Conservation (phyloP, 1,140 invertebrate genomes). For the Eumaeus atala region DNA sequence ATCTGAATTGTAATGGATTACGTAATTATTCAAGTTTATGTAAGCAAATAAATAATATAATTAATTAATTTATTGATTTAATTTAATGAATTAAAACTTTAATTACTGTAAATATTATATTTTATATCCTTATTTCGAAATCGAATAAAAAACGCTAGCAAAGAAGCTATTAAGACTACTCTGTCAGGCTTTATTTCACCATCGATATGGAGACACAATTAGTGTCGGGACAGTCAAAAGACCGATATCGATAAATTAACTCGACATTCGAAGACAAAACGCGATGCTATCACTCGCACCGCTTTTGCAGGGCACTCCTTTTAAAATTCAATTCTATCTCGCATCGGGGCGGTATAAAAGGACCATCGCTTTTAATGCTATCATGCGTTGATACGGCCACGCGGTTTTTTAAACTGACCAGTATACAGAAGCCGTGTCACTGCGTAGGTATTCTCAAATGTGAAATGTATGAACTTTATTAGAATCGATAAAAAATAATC, state of each 20-base stretch:
- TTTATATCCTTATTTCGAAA: no score
- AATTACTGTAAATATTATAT: no score
- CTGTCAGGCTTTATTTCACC: slow-evolving; percentile 19
- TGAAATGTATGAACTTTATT: no score
- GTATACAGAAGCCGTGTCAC: not conserved
- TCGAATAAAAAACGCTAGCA: slow-evolving; percentile 5
- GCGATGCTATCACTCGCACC: slow-evolving; percentile 39
- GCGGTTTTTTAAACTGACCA: not conserved
- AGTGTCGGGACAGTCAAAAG: slow-evolving; percentile 46
- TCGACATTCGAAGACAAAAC: slow-evolving; percentile 46
- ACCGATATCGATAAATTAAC: slow-evolving; percentile 44
- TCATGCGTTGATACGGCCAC: slow-evolving; percentile 1
- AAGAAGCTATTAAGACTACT: not conserved
- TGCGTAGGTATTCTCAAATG: no score
- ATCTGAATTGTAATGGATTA: no score
- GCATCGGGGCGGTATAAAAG: slow-evolving; percentile 18
- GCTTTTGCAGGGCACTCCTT: slow-evolving; percentile 18
- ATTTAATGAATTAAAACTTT: no score
- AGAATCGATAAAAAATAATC: no score
- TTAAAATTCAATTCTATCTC: slow-evolving; percentile 31
- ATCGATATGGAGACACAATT: slow-evolving; percentile 48
- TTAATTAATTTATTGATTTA: no score
- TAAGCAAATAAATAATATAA: no score
- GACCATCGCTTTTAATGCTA: slow-evolving; percentile 7
- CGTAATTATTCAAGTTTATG: no score